Evolutionary conservation across 2,888 invertebrate genomes (phyloP).

Genomic region (Caenorhabditis sp.): DNA sequence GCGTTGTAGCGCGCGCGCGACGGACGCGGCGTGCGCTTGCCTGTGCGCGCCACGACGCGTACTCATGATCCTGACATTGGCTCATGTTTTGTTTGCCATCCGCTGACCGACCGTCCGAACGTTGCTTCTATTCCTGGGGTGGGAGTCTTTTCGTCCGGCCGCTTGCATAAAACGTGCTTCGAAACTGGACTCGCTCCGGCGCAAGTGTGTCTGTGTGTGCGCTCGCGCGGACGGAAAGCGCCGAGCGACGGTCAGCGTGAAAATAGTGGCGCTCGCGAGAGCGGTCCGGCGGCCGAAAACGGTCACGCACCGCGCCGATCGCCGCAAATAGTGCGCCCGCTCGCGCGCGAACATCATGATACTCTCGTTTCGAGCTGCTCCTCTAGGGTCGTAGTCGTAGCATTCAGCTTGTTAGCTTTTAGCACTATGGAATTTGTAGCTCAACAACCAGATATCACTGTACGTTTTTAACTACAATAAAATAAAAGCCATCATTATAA

Average conservation of each 20-base stretch:
- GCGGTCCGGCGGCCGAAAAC: conserved; percentile 27
- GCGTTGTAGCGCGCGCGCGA: no score
- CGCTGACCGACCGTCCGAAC: conserved; percentile 20
- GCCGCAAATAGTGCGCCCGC: conserved; percentile 41
- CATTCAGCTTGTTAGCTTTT: conserved; percentile 9
- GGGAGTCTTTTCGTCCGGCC: no score
- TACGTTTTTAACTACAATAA: not conserved
- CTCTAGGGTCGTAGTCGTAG: not conserved
- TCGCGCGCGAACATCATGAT: conserved; percentile 53
- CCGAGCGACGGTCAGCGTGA: conserved; percentile 40
- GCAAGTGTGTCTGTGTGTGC: conserved; percentile 38
- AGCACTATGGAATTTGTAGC: conserved; percentile 14
- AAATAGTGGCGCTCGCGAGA: conserved; percentile 39
- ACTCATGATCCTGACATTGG: conserved; percentile 56
- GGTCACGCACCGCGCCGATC: conserved; percentile 51
- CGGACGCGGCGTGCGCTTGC: conserved; percentile 50
- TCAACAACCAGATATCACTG: not conserved
- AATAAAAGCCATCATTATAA: not conserved
- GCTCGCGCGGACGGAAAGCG: conserved; percentile 28
- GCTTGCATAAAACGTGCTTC: conserved; percentile 50
- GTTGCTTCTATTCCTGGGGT: conserved; percentile 49
- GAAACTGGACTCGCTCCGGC: conserved; percentile 39
- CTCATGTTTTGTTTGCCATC: conserved; percentile 58
- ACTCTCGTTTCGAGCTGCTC: conserved; percentile 47
- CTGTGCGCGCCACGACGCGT: conserved; percentile 39